Evolutionary conservation across 2,888 invertebrate species (phyloP).

Genomic region (Epinotia bilunana): DNA sequence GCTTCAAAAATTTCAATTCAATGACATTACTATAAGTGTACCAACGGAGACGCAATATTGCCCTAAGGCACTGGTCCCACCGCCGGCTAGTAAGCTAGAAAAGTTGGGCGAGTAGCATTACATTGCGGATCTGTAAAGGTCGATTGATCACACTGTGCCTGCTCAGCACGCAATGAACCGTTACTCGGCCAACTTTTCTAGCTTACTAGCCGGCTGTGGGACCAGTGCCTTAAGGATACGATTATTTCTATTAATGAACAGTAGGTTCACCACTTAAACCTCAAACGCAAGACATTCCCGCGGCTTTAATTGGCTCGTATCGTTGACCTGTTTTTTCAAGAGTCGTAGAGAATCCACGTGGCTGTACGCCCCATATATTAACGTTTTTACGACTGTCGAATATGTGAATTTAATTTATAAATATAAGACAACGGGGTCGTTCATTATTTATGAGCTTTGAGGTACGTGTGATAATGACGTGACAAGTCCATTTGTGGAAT

Average conservation of each 20-base stretch:
- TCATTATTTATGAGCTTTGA: background rate
- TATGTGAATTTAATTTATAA: background rate
- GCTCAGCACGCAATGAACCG: no score
- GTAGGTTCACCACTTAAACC: conserved; percentile 28
- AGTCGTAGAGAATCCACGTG: conserved; percentile 18
- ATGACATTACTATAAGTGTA: conserved; percentile 22
- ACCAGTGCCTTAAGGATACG: no score
- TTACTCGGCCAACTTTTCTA: no score
- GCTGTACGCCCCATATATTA: background rate
- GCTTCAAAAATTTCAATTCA: conserved; percentile 13
- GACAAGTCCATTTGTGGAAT: background rate
- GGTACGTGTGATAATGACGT: background rate
- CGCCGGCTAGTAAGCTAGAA: no score
- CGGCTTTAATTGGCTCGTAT: conserved; percentile 30
- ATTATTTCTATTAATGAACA: background rate
- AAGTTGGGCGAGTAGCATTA: no score
- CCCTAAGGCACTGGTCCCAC: no score
- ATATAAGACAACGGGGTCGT: background rate
- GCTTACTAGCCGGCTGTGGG: no score
- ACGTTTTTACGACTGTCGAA: conserved; percentile 1
- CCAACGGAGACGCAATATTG: conserved; percentile 12
- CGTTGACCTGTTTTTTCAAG: conserved; percentile 35
- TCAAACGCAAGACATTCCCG: conserved; percentile 27
- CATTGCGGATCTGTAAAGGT: no score
- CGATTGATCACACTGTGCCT: no score